A percentile compares a stretch with the other conserved stretches of the same genome.
Evolutionary conservation across 2,797 vertebrate genomes (phyloP).

Genomic region (Antrozous pallidus): DNA sequence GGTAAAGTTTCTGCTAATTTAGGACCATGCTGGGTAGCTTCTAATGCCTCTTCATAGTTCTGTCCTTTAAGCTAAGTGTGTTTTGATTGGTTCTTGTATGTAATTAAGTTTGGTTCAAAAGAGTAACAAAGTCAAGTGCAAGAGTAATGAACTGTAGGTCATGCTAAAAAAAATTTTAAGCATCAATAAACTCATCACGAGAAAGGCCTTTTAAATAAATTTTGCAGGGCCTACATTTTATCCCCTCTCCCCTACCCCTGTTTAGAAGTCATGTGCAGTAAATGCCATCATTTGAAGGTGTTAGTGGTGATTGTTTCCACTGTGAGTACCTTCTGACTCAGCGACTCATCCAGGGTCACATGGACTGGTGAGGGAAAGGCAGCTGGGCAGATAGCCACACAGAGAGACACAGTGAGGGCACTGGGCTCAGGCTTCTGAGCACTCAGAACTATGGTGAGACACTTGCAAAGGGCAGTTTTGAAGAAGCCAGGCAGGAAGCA

Average conservation of each 20-base stretch:
- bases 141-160: slow-evolving; percentile 24
- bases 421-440: neutral
- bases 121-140: neutral
- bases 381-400: neutral
- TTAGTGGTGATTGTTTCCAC: neutral
- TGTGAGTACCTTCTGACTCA: neutral
- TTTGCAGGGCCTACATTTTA: neutral
- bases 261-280: neutral
- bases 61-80: neutral
- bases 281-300: neutral
- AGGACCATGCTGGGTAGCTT: neutral
- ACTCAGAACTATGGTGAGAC: neutral
- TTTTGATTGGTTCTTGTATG: slow-evolving; percentile 7
- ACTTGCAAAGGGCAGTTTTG: neutral
- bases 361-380: neutral
- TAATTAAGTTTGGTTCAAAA: slow-evolving; percentile 27
- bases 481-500: neutral
- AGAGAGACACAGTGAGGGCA: neutral
- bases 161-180: neutral
- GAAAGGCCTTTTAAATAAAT: slow-evolving; percentile 21
- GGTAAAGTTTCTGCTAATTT: neutral
- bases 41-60: neutral
- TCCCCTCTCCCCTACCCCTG: accelerated
- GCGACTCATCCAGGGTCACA: neutral
- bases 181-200: neutral